These are phyloP conservation scores for Anthopleura xanthogrammica DNA, from an alignment of 92 coral and sea anemone species.

Conservation along the genomic window DNA sequence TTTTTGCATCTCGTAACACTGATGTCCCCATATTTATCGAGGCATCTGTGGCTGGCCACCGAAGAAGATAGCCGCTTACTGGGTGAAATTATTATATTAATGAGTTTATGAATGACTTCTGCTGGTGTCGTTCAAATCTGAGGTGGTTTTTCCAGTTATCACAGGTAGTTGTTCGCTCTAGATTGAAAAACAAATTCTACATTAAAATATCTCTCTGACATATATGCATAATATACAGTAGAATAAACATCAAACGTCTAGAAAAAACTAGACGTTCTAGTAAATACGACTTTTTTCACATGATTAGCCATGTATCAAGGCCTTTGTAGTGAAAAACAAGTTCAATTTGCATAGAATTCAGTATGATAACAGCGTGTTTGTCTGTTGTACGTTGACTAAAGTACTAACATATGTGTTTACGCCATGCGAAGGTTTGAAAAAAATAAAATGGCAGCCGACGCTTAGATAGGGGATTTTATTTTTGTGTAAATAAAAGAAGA, in stretches of 20 bases:
- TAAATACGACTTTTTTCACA: background rate
- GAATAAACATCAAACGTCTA: background rate
- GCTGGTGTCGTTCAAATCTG: background rate
- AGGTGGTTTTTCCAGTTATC: background rate
- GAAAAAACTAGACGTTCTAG: background rate
- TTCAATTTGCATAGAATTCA: too few species aligned
- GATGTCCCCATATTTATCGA: slow-evolving; percentile 23
- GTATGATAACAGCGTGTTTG: too few species aligned
- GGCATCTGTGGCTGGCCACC: background rate
- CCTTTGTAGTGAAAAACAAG: background rate
- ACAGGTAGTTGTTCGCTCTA: background rate
- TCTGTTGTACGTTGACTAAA: too few species aligned
- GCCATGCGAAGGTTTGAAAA: too few species aligned
- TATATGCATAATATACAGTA: background rate
- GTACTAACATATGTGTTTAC: too few species aligned
- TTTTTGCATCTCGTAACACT: slow-evolving; percentile 19
- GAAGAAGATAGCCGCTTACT: background rate
- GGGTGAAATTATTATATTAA: background rate
- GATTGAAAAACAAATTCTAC: background rate
- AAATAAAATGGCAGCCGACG: too few species aligned
- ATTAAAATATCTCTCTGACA: background rate
- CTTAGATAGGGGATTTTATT: too few species aligned
- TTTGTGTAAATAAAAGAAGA: too few species aligned
- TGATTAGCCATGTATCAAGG: background rate
- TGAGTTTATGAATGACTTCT: background rate